Percentiles rank a stretch among this genome's conserved stretches.
Evolutionary conservation across 2,113 vertebrate genomes (phyloP).

Genomic region (Hipposideros armiger): DNA sequence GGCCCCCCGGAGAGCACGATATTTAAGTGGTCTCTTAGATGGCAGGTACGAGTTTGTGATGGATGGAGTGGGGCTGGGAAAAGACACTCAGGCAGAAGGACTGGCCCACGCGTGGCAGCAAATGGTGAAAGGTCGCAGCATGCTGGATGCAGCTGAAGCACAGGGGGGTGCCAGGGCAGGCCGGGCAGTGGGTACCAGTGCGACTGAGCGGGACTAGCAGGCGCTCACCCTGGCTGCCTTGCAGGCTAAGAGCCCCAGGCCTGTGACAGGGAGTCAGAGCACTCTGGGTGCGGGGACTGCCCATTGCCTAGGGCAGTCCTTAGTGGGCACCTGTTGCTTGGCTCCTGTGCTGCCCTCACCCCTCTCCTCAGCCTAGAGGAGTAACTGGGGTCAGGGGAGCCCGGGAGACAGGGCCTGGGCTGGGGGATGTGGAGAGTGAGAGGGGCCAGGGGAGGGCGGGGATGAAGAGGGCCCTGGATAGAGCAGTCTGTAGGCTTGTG

Average conservation of each 20-base stretch:
- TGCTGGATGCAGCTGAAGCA: neutral
- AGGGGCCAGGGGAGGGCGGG: neutral
- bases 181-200: neutral
- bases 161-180: neutral
- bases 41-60: neutral
- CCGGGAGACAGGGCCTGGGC: neutral
- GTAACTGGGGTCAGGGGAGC: neutral
- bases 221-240: neutral
- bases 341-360: neutral
- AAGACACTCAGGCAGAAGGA: neutral
- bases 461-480: neutral
- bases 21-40: accelerated
- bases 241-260: neutral
- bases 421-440: too few relatives aligned
- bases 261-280: neutral
- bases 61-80: too few relatives aligned
- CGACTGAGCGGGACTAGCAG: neutral
- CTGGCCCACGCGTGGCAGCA: accelerated
- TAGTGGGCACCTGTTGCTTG: neutral
- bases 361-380: neutral
- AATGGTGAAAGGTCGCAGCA: neutral
- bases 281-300: neutral
- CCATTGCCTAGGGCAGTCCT: neutral
- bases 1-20: neutral
- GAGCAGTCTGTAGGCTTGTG: neutral